These are phyloP conservation scores for Acronicta alni DNA, from an alignment of 2,888 invertebrate genomes.

Conservation along the genomic window DNA sequence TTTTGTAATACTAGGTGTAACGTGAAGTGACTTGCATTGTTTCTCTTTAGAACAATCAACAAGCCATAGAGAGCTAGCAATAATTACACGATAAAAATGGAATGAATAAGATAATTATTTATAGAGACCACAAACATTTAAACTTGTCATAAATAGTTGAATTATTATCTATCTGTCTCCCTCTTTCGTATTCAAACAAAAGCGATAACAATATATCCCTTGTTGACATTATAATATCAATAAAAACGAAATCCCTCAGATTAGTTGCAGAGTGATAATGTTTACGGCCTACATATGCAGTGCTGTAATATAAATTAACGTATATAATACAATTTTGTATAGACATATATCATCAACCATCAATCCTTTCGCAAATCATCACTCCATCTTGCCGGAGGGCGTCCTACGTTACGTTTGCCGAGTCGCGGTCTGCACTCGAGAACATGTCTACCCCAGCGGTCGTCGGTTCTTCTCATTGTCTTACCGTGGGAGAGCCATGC, in stretches of 20 bases:
- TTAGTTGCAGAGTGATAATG: not conserved
- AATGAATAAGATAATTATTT: not conserved
- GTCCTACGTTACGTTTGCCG: too few species aligned
- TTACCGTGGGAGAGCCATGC: too few species aligned
- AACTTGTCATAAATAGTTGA: not conserved
- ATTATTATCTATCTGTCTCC: slow-evolving; percentile 2
- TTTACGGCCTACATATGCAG: not conserved
- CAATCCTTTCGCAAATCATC: too few species aligned
- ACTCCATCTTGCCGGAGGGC: too few species aligned
- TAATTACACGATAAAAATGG: not conserved
- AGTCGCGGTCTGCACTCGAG: too few species aligned
- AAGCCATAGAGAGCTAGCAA: not conserved
- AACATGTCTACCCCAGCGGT: too few species aligned
- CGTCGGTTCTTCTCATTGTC: too few species aligned
- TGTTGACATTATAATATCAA: slow-evolving; percentile 23
- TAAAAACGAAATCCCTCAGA: slow-evolving; percentile 12
- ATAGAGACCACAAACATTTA: not conserved
- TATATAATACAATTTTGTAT: slow-evolving; percentile 4
- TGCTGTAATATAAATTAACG: not conserved
- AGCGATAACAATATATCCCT: slow-evolving; percentile 1
- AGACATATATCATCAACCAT: too few species aligned
- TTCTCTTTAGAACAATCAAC: not conserved
- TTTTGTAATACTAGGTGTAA: too few species aligned
- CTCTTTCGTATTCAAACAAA: not conserved
- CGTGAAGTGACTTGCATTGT: not conserved